Conservation (phyloP, 2,113 vertebrate genomes). For the Tursiops truncatus region DNA sequence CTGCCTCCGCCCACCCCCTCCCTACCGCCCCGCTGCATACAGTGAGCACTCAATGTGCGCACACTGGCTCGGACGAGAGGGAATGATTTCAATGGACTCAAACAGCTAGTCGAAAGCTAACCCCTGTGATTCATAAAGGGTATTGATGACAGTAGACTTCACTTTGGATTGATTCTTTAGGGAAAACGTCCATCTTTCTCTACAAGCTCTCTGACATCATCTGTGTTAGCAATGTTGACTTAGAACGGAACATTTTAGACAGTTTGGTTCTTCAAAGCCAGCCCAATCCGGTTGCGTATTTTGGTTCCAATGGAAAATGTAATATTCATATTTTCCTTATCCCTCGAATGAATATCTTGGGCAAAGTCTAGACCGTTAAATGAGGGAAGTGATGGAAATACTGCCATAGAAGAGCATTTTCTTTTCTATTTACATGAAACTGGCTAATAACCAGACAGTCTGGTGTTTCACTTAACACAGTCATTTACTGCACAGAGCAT, state of each 20-base stretch:
- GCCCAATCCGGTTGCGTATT: not conserved
- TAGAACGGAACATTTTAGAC: not conserved
- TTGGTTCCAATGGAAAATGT: constrained; percentile 22
- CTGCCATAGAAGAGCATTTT: not conserved
- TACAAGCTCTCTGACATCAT: not conserved
- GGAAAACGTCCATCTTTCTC: not conserved
- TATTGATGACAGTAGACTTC: not conserved
- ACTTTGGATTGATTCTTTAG: not conserved
- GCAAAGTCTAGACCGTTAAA: constrained; percentile 9
- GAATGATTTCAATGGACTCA: not conserved
- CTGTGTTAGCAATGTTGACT: not conserved
- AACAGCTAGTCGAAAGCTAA: not conserved
- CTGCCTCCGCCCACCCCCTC: not conserved
- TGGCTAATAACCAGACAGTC: constrained; percentile 53
- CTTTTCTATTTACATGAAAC: constrained; percentile 2
- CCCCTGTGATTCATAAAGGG: not conserved
- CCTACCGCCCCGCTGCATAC: fast-evolving
- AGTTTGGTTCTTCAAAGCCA: constrained; percentile 9
- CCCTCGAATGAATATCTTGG: not conserved
- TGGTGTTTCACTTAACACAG: constrained; percentile 43
- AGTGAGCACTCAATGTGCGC: not conserved
- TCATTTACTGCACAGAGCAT: not conserved
- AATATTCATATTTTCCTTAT: not conserved
- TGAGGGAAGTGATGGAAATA: constrained; percentile 32
- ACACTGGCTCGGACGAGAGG: not conserved